A percentile compares a stretch with the other conserved stretches of the same genome.
These are phyloP conservation scores for Pangasius krempfi DNA, from an alignment of 2,797 vertebrate species.

Conservation along the genomic window DNA sequence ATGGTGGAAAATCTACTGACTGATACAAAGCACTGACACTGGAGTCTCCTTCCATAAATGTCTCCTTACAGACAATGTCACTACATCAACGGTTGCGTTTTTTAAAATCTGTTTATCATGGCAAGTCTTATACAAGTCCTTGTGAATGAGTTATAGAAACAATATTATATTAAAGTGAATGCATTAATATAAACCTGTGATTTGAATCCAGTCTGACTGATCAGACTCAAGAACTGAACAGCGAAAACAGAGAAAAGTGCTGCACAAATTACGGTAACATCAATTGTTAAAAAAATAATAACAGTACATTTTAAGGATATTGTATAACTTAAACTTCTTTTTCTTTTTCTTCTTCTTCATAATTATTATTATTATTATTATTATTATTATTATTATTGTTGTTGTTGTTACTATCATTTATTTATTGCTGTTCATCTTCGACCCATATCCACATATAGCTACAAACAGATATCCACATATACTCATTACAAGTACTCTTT, in stretches of 20 bases:
- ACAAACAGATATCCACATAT: not conserved
- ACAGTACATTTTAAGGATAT: too few species aligned
- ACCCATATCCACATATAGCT: not conserved
- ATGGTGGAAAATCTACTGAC: not conserved
- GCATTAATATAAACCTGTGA: not conserved
- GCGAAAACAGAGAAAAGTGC: not conserved
- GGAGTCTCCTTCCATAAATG: not conserved
- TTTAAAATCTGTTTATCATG: not conserved
- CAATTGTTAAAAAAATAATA: not conserved
- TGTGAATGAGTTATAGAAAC: not conserved
- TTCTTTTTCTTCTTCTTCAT: not conserved
- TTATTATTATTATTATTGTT: not conserved
- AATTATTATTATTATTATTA: not conserved
- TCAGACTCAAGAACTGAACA: not conserved
- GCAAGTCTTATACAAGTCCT: not conserved
- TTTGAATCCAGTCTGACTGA: not conserved
- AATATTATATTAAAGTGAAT: not conserved
- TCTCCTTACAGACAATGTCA: not conserved
- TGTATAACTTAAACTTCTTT: too few species aligned
- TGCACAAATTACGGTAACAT: not conserved
- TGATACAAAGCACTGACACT: not conserved
- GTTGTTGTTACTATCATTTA: not conserved
- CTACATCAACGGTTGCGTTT: too few species aligned
- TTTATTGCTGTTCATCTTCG: not conserved
- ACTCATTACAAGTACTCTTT: not conserved